These are phyloP conservation scores for Latrodectus geometricus DNA, from an alignment of 1,140 invertebrate genomes.

Conservation along the genomic window DNA sequence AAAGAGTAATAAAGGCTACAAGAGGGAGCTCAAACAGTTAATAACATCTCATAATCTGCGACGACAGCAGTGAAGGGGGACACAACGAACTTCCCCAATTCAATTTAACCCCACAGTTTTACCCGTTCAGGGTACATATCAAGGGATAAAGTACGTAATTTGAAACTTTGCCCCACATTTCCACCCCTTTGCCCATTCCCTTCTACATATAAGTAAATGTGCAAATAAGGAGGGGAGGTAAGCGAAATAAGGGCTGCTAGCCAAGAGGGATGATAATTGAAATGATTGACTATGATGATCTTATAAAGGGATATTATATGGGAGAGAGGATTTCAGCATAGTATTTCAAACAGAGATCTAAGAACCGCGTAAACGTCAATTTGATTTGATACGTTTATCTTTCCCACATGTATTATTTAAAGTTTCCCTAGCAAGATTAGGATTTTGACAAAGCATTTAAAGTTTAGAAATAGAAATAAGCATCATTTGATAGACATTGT, in stretches of 20 bases:
- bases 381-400: no score
- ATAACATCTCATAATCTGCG: background rate
- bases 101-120: background rate
- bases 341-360: no score
- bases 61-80: background rate
- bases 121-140: background rate
- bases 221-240: background rate
- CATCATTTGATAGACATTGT: no score
- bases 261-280: background rate
- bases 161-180: background rate
- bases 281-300: slow-evolving; percentile 1
- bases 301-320: background rate
- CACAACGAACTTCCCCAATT: background rate
- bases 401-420: no score
- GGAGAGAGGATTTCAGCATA: background rate
- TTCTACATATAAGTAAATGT: background rate
- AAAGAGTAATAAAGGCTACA: background rate
- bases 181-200: background rate
- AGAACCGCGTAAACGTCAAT: no score
- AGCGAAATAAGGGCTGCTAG: background rate
- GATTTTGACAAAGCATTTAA: no score
- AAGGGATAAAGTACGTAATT: background rate
- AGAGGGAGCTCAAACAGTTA: background rate
- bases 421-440: no score
- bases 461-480: no score